Base-by-base conservation (phyloP, 2,888 invertebrate genomes). In the Catocala nupta region DNA sequence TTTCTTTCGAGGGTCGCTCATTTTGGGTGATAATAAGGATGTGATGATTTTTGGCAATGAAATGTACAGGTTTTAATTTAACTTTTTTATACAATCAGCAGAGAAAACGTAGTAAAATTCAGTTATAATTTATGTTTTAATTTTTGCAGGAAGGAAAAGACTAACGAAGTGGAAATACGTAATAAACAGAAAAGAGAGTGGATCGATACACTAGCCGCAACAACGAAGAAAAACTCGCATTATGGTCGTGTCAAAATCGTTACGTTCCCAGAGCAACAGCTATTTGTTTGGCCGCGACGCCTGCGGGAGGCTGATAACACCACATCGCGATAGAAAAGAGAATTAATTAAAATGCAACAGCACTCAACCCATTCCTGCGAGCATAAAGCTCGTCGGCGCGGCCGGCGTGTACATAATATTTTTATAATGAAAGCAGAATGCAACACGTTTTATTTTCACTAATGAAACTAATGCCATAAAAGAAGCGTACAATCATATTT, bases 311-410 rank as follows among this genome's bases (percentile, higher is more conserved):
- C 89, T 86, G 93, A 92, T 93, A 93, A 86, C 90, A 86, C 88
- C 85, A 85, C 88, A 92, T 91, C 90, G 88, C 87, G 91, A 93
- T 93, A 92, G 92, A 92, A 92, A 92, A 92, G 91, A 87, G 90
- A 93, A 93, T 93, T 93, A 93, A 94, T 93, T 94, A 93, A 93
- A 92, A 93, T 92, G 90, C 93, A 92, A 88, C 90, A 92, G 86
- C 91, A 91, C 91, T 90, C 91, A 88, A 90, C 87, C 88, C 89
- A 87, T 87, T 89, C 85, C 89, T 87, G 88, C 77, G 82, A 85
- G 87, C 87, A 90, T 88, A 89, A 89, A 86, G 86, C 79, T 81
- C 79, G 75, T 75, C 78, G 75, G 71, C 75, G 36, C 36, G 36
- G 36, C 36, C 9, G 70, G 73, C 71, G 77, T 79, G 78, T 78